Base-by-base conservation (phyloP, 2,797 vertebrate species). In the Antennarius maculatus region DNA sequence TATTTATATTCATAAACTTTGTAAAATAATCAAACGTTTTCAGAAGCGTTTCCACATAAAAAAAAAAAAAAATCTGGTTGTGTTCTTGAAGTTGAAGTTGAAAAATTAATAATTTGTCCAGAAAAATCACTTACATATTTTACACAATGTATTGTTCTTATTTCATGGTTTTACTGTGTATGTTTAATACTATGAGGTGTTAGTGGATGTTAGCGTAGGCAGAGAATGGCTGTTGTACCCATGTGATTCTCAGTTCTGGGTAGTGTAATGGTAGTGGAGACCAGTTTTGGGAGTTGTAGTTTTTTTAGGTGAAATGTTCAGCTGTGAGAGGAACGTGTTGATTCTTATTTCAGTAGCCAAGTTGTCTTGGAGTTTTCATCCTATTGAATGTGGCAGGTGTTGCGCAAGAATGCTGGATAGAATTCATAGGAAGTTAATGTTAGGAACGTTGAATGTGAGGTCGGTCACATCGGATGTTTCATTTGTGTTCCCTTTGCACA, bases 361-460 rank as follows among this genome's bases (percentile, higher is more conserved):
- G 7, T 7, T 14, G 37, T 16, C n/a, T 15, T 31, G 52, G 15
- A 46, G 56, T 68, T 27, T 7, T 46, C 18, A 15, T 57, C 7
- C 17, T 69, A 64, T 49, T 82, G 79, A 86, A 83, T 79, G 80
- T 82, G 82, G 66, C 72, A 65, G 59, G 14, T 69, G 5, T 86
- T 85, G 82, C 81, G 84, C 80, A 72, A 62, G 70, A 80, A 81
- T 71, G 82, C 82, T 88, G 51, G 37, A 39, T 39, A 11, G 7
- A 39, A 39, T 39, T 34, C 31, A 34, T 8, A 34, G 31, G 31
- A 34, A 34, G 31, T 8, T 45, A 7, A 27, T 39, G 49, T 49
- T 12, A 7, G 46, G 51, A 70, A 78, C 63, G 64, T 39, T 76
- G 75, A 81, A 74, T 62, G 62, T 82, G 43, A 10, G 53, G 16